A percentile compares a stretch with the other conserved stretches of the same genome.
Conservation (phyloP, 2,888 invertebrate genomes). For the Latrodectus elegans region DNA sequence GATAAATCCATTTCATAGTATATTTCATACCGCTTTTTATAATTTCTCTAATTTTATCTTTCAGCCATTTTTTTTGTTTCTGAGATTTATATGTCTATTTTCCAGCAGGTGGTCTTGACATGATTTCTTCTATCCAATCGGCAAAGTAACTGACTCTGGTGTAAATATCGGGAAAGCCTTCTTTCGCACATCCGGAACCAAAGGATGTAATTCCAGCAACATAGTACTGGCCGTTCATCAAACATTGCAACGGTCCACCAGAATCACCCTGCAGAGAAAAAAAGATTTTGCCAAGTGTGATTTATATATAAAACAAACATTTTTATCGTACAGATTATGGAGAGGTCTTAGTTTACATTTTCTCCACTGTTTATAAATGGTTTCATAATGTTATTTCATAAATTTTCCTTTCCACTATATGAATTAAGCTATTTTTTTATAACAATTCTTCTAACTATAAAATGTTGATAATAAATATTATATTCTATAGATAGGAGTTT, state of each 20-base stretch:
- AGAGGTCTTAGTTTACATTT: too few species aligned
- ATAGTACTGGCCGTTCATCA: constrained; percentile 88
- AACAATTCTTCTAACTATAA: too few species aligned
- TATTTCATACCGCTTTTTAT: too few species aligned
- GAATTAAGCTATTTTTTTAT: too few species aligned
- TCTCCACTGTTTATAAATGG: too few species aligned
- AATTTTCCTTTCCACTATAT: too few species aligned
- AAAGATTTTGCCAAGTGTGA: neutral
- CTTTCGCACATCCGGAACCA: constrained; percentile 91
- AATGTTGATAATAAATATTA: too few species aligned
- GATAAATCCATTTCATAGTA: too few species aligned
- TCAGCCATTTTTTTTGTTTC: too few species aligned
- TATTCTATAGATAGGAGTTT: too few species aligned
- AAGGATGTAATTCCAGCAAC: constrained; percentile 92
- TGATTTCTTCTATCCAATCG: constrained; percentile 82
- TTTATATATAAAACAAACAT: neutral
- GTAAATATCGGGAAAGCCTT: constrained; percentile 92
- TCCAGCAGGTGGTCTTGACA: constrained; percentile 48
- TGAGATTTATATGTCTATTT: neutral
- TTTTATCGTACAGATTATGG: neutral
- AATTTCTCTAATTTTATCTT: too few species aligned
- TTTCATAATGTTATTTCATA: too few species aligned
- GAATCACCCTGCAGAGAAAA: constrained; percentile 84
- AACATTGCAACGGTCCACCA: constrained; percentile 91
- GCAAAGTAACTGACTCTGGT: constrained; percentile 88